Conservation (phyloP, 2,113 vertebrate genomes). For the Nothocercus julius region DNA sequence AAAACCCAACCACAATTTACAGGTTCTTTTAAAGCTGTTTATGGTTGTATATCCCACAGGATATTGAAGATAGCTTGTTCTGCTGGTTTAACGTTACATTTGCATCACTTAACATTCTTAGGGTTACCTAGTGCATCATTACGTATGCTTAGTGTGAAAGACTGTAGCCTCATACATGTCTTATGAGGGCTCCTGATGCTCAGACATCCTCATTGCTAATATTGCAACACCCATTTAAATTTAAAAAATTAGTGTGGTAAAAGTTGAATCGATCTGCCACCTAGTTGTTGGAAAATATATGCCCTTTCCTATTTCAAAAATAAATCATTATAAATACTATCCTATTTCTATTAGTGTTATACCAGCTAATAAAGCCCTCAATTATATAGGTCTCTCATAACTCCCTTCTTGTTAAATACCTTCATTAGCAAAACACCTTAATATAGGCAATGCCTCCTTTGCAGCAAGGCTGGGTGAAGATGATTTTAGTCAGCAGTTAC, state of each 20-base stretch:
- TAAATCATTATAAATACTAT: not conserved
- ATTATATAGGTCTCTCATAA: not conserved
- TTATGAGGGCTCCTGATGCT: not conserved
- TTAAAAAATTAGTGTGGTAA: not conserved
- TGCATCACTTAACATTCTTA: not conserved
- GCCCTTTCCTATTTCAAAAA: not conserved
- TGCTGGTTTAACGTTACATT: not conserved
- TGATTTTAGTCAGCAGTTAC: slow-evolving; percentile 40
- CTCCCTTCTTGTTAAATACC: slow-evolving; percentile 28
- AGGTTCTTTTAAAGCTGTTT: not conserved
- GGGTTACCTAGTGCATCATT: not conserved
- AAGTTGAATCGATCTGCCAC: not conserved
- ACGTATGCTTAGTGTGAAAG: not conserved
- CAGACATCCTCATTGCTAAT: not conserved
- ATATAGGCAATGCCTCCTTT: not conserved
- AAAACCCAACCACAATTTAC: not conserved
- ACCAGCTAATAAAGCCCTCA: not conserved
- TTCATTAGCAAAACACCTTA: not conserved
- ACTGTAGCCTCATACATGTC: not conserved
- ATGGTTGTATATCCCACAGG: not conserved
- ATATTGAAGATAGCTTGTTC: not conserved
- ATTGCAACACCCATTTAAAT: not conserved
- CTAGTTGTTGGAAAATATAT: not conserved
- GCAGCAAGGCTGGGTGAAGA: not conserved
- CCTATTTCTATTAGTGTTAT: not conserved